phyloP scores from a whole-genome alignment of 2,113 vertebrate genomes.

The Menidia beryllina region DNA sequence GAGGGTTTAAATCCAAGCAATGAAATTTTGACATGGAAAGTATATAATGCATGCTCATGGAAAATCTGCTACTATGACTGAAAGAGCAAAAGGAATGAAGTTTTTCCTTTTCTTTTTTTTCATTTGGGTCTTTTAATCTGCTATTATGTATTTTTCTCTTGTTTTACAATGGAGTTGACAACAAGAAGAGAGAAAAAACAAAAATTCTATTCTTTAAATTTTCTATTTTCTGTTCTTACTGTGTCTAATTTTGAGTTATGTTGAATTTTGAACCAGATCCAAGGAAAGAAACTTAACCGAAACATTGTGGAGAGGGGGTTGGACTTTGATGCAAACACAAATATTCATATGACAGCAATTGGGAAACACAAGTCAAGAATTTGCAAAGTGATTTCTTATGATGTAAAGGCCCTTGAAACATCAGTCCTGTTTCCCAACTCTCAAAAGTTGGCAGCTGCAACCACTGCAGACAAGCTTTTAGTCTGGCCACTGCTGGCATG shows the following conservation, averaged over 20 bases:
- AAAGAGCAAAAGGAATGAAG: constrained; percentile 26
- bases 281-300: no score
- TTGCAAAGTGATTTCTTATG: neutral
- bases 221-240: no score
- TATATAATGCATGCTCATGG: constrained; percentile 45
- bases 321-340: neutral
- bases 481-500: constrained; percentile 42
- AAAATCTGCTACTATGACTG: constrained; percentile 46
- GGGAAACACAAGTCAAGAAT: neutral
- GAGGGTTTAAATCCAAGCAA: constrained; percentile 52
- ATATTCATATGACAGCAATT: neutral
- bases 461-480: constrained; percentile 23
- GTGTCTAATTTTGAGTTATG: no score
- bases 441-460: neutral
- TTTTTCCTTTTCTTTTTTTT: no score
- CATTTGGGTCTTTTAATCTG: neutral
- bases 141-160: no score
- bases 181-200: no score
- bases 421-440: neutral
- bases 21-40: constrained; percentile 72
- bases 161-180: no score
- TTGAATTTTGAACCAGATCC: no score
- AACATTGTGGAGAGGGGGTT: neutral
- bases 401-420: neutral
- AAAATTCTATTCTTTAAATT: no score